Evolutionary conservation across 2,888 invertebrate species (phyloP).

Genomic region (Brachypalpus laphriformis): DNA sequence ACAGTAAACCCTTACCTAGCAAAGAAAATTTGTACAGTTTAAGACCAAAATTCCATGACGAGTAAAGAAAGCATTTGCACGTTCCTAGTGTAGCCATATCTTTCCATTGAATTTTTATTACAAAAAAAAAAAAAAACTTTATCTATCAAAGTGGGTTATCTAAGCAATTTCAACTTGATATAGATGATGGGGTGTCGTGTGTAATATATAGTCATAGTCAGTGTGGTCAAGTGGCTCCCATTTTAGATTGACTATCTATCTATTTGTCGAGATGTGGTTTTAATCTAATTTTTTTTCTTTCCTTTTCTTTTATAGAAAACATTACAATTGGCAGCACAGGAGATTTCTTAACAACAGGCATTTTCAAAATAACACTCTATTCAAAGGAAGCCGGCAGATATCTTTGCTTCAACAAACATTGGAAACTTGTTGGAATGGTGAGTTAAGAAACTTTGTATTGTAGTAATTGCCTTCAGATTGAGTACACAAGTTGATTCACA

Average conservation of each 20-base stretch:
- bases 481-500: background rate
- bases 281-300: conserved; percentile 69
- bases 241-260: conserved; percentile 62
- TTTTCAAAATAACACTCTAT: conserved; percentile 81
- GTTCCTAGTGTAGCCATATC: no score
- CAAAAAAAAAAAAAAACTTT: no score
- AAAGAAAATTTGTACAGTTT: no score
- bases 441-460: conserved; percentile 59
- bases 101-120: no score
- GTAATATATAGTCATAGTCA: conserved; percentile 62
- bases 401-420: conserved; percentile 79
- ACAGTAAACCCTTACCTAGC: no score
- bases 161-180: conserved; percentile 23
- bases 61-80: no score
- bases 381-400: conserved; percentile 80
- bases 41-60: no score
- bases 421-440: conserved; percentile 81
- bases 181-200: conserved; percentile 14
- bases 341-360: conserved; percentile 77
- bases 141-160: conserved; percentile 57
- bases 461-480: background rate
- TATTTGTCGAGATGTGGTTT: conserved; percentile 72
- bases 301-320: conserved; percentile 77
- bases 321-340: conserved; percentile 80
- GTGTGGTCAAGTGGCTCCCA: conserved; percentile 27